Conservation (phyloP, 1,140 invertebrate genomes). For the Zaprionus camerounensis region DNA sequence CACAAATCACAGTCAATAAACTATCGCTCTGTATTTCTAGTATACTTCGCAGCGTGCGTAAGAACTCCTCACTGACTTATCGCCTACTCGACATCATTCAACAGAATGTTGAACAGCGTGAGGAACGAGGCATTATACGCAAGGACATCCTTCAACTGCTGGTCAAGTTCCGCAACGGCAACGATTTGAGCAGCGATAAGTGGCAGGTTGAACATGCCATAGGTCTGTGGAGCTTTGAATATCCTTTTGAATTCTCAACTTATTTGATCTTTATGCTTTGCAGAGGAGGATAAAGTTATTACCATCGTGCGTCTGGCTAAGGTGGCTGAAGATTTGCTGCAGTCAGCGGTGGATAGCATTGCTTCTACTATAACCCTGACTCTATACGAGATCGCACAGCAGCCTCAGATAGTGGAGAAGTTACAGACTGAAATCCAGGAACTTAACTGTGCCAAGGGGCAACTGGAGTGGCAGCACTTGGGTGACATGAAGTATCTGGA, state of each 20-base stretch:
- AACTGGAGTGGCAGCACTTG: constrained; percentile 59
- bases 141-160: constrained; percentile 77
- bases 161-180: constrained; percentile 74
- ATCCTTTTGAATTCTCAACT: rapidly evolving
- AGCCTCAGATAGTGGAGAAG: constrained; percentile 67
- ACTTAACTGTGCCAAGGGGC: constrained; percentile 21
- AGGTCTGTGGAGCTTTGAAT: constrained; percentile 22
- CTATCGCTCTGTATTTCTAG: constrained; percentile 20
- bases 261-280: too few species aligned
- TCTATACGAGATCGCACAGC: constrained; percentile 68
- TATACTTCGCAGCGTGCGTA: constrained; percentile 59
- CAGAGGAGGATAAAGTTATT: constrained; percentile 72
- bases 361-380: constrained; percentile 61
- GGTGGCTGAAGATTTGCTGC: constrained; percentile 70
- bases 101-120: constrained; percentile 57
- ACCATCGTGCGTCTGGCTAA: constrained; percentile 65
- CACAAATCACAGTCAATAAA: not conserved
- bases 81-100: constrained; percentile 69
- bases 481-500: constrained; percentile 68
- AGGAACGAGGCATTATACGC: constrained; percentile 64
- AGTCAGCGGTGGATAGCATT: constrained; percentile 62
- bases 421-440: constrained; percentile 62
- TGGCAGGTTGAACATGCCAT: constrained; percentile 66
- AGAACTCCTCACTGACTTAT: constrained; percentile 70
- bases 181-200: constrained; percentile 57